phyloP scores from a whole-genome alignment of 1,140 invertebrate species.

The Caerostris extrusa region DNA sequence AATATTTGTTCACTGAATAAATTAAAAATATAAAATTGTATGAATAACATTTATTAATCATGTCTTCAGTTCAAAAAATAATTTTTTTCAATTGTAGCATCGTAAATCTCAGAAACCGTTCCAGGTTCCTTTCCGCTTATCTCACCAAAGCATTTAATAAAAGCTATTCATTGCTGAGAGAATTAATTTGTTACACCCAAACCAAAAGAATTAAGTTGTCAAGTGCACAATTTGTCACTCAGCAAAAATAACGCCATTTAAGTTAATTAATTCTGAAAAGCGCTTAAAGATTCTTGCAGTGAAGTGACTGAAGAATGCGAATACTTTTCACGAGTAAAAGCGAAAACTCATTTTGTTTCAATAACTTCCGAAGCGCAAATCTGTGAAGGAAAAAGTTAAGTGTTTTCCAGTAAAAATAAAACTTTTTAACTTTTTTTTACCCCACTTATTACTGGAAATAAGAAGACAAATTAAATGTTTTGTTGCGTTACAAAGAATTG shows the following conservation, averaged over 20 bases:
- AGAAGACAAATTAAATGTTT: not conserved
- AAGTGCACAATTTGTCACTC: not conserved
- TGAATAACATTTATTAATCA: no score
- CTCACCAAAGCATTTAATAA: not conserved
- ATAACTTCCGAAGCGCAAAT: not conserved
- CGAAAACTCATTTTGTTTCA: not conserved
- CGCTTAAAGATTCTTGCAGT: not conserved
- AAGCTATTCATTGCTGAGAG: not conserved
- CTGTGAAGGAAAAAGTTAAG: not conserved
- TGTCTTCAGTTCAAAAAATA: no score
- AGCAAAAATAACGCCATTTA: not conserved
- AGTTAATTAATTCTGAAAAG: constrained; percentile 20
- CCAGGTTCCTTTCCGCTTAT: not conserved
- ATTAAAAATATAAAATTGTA: no score
- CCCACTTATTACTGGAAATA: not conserved
- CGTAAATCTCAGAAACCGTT: not conserved
- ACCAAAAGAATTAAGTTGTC: not conserved
- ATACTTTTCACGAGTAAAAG: not conserved
- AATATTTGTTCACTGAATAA: no score
- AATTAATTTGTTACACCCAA: not conserved
- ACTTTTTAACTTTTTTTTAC: not conserved
- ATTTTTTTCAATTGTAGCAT: no score
- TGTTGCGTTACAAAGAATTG: not conserved
- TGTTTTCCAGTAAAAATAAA: no score
- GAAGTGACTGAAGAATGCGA: not conserved